Percentiles rank a stretch among this genome's conserved stretches.
Conservation (phyloP, 2,888 invertebrate species). For the Icerya purchasi region DNA sequence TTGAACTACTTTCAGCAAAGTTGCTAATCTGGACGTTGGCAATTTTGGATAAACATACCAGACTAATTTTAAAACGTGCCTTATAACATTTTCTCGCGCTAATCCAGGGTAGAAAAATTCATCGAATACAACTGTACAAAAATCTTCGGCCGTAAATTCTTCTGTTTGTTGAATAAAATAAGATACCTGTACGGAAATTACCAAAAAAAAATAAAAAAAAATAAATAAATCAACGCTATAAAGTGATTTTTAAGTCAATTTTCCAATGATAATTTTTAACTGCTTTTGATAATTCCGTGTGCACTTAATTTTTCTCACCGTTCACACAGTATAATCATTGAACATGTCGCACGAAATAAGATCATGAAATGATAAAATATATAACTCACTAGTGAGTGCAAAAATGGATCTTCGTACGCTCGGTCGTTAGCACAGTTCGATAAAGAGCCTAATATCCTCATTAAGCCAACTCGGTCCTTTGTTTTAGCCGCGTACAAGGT, state of each 20-base stretch:
- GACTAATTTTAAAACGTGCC: slow-evolving; percentile 70
- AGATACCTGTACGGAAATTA: slow-evolving; percentile 32
- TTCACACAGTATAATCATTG: too few species aligned
- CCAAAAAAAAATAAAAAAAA: background rate
- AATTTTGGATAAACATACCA: slow-evolving; percentile 79
- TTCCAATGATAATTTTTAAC: too few species aligned
- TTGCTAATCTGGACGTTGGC: slow-evolving; percentile 52
- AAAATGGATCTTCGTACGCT: slow-evolving; percentile 83
- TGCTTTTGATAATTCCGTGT: too few species aligned
- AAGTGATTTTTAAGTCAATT: too few species aligned
- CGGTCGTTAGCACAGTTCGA: slow-evolving; percentile 78
- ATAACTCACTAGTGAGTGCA: slow-evolving; percentile 60
- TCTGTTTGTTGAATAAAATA: slow-evolving; percentile 70
- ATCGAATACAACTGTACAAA: slow-evolving; percentile 85
- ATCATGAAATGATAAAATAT: too few species aligned
- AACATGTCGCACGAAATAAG: too few species aligned
- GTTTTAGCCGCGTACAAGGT: slow-evolving; percentile 67
- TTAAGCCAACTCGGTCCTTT: slow-evolving; percentile 55
- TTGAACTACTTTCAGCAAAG: slow-evolving; percentile 58
- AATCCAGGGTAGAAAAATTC: slow-evolving; percentile 84
- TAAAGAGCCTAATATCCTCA: slow-evolving; percentile 70
- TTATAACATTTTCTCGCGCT: slow-evolving; percentile 70
- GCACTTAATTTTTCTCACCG: too few species aligned
- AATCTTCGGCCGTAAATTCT: slow-evolving; percentile 81
- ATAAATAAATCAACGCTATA: background rate